These are phyloP conservation scores for Sogatella furcifera DNA, from an alignment of 1,140 invertebrate species.

Conservation along the genomic window DNA sequence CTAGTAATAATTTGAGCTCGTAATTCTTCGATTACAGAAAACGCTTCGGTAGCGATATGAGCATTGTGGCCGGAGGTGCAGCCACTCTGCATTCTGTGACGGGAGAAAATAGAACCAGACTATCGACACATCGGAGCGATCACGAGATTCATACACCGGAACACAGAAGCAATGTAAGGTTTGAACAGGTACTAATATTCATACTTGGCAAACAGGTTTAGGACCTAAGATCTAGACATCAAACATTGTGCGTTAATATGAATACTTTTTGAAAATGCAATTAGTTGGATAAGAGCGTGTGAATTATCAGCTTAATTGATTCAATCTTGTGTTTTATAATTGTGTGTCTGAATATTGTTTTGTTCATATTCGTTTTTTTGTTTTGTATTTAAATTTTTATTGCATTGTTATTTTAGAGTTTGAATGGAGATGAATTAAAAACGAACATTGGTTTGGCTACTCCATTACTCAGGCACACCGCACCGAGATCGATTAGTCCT, in stretches of 20 bases:
- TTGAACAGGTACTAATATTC: constrained; percentile 6
- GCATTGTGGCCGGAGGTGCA: constrained; percentile 28
- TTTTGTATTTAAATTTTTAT: too few species aligned
- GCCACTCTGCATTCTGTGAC: constrained; percentile 3
- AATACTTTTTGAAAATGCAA: too few species aligned
- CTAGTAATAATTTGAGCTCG: too few species aligned
- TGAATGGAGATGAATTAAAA: neutral
- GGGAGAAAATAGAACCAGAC: constrained; percentile 16
- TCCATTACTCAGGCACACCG: constrained; percentile 1
- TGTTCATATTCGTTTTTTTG: too few species aligned
- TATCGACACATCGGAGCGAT: constrained; percentile 44
- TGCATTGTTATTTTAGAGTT: neutral
- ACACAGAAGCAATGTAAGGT: constrained; percentile 23
- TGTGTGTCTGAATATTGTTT: too few species aligned
- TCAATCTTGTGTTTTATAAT: too few species aligned
- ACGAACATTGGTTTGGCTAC: neutral
- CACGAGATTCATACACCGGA: constrained; percentile 46
- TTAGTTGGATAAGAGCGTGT: too few species aligned
- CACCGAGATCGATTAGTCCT: constrained; percentile 10
- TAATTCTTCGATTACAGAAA: constrained; percentile 24
- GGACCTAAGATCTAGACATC: too few species aligned
- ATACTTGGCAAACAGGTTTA: neutral
- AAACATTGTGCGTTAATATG: too few species aligned
- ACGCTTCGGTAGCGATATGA: constrained; percentile 38
- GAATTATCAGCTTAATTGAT: too few species aligned